Evolutionary conservation across 2,888 invertebrate genomes (phyloP).

Genomic region (Esperia sulphurella): DNA sequence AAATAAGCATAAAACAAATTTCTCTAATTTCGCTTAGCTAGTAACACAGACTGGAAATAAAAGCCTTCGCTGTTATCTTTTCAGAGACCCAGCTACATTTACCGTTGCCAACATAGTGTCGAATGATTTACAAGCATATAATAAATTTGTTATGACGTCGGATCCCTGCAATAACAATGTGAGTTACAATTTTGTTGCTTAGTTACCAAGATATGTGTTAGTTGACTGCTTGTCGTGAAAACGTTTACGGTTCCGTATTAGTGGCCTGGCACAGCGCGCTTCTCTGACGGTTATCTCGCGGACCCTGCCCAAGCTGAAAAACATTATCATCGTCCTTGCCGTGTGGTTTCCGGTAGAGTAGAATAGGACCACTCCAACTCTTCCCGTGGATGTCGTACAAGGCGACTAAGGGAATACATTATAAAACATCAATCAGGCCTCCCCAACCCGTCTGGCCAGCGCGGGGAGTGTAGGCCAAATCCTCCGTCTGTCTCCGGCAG

Average conservation of each 20-base stretch:
- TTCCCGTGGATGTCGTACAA: too few species aligned
- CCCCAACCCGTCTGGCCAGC: too few species aligned
- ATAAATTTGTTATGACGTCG: slow-evolving; percentile 6
- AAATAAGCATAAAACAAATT: background rate
- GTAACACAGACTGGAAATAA: background rate
- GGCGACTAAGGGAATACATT: too few species aligned
- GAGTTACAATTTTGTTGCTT: slow-evolving; percentile 5
- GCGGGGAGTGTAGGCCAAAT: too few species aligned
- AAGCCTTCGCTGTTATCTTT: background rate
- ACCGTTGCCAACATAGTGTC: slow-evolving; percentile 6
- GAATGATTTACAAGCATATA: slow-evolving; percentile 8
- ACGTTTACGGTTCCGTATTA: background rate
- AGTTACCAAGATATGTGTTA: background rate
- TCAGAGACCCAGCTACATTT: background rate
- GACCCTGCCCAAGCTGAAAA: too few species aligned
- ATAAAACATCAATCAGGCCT: too few species aligned
- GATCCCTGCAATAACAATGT: slow-evolving; percentile 7
- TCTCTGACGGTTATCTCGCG: background rate
- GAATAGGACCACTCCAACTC: too few species aligned
- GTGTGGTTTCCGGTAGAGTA: too few species aligned
- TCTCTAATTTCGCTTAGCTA: background rate
- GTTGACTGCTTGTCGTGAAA: background rate
- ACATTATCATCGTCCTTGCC: too few species aligned
- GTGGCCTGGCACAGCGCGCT: background rate
- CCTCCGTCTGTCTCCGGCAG: too few species aligned